Evolutionary conservation across 2,797 vertebrate genomes (phyloP).

Genomic region (Pyrrhura leucotis): DNA sequence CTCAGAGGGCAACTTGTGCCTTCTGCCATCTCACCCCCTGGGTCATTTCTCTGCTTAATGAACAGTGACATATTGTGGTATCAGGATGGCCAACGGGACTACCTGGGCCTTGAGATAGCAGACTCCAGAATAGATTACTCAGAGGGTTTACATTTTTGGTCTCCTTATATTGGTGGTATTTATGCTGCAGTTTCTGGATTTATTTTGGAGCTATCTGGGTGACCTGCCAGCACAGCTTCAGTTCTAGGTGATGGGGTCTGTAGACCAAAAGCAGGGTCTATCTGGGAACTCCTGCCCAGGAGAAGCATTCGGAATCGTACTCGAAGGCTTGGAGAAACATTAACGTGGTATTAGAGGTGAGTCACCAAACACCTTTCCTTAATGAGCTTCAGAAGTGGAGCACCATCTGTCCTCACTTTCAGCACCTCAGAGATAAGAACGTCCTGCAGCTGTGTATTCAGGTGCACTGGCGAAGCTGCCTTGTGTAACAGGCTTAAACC

Average conservation of each 20-base stretch:
- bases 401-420: constrained; percentile 2
- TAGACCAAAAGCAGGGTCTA: not conserved
- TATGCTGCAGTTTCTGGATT: not conserved
- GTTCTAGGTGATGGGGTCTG: rapidly evolving
- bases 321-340: not conserved
- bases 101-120: not conserved
- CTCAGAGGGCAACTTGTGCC: not conserved
- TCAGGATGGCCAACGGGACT: not conserved
- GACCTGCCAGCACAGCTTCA: not conserved
- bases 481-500: not conserved
- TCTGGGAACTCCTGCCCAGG: not conserved
- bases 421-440: not conserved
- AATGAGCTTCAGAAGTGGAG: not conserved
- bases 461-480: not conserved
- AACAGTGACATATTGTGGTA: not conserved
- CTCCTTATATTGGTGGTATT: not conserved
- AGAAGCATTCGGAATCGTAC: not conserved
- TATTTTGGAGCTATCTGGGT: not conserved
- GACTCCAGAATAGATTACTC: not conserved
- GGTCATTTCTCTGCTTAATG: not conserved
- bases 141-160: not conserved
- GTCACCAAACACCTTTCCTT: constrained; percentile 18
- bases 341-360: not conserved
- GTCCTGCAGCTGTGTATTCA: not conserved
- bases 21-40: not conserved